Base-by-base conservation (phyloP, 1,140 invertebrate genomes). In the Drosophila elegans region DNA sequence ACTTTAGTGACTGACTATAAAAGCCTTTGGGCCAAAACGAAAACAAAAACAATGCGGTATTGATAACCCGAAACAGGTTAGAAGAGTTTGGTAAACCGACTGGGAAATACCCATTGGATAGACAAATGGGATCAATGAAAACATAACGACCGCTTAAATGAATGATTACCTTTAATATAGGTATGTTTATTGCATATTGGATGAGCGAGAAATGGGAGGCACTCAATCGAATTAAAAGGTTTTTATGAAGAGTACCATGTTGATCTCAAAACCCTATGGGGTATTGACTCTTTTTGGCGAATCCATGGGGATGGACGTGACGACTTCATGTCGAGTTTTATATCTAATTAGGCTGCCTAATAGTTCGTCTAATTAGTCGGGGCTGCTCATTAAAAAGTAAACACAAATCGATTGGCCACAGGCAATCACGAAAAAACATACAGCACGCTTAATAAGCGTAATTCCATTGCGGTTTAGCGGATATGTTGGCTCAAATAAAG, bases 1-100 rank as follows among this genome's bases (percentile, higher is more conserved):
- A 72, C 85, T 86, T 71, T 75, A 88, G 83, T 81, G 79, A 74
- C 60, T 78, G 74, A 78, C 74, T 78, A 71, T 81, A 81, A 74
- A 86, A 69, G 55, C 63, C 25, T 38, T 44, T 56, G 42, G 41
- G 32, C 34, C 56, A 55, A 61, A 54, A 27, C 64, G 42, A 10
- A 41, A 41, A 54, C 44, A 54, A 21, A 21, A 21, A 21, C 16
- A 21, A 44, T 9, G 13, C 7, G 12, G 4, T 25, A 56, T 25
- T 49, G 53, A 64, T 51, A 75, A 41, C 53, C 25, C 25, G 39
- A 46, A 39, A 52, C 56, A 42, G 52, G 52, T 62, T 38, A 38
- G 41, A 34, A 67, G n/a, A 46, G 21, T 34, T 34, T 51, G 27
- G 6, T 10, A 42, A 48, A 48, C 25, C 53, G 42, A 66, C 9